Evolutionary conservation across 2,888 invertebrate species (phyloP), one percentile per base, ranked within the genome.

Genomic region (Leptopilina drosophilae): DNA sequence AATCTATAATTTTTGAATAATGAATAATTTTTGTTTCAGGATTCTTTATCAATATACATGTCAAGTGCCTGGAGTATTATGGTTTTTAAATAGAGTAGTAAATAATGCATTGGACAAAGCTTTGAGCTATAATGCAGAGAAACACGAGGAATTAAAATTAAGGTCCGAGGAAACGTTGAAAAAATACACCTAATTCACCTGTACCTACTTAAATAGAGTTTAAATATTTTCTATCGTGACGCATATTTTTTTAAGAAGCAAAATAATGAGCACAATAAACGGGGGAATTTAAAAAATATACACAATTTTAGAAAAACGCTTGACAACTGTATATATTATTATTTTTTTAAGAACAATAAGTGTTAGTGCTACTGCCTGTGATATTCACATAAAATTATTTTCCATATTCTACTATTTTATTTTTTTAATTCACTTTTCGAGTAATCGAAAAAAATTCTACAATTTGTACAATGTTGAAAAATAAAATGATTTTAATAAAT

Each of bases 91-190:
- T 59, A 75, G 66, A 11, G 46, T 64, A 9, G 4, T 86, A n/a
- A 76, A 85, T 3, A 40, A 40, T 12, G 1, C 12, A 5, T n/a
- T 85, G 0, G 81, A 88, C 64, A 73, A 56, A 11, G 89, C 88
- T 9, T 15, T 76, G 7, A 81, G 84, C 0, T 88, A 82, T 76
- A 81, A 64, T 53, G 76, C 77, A 0, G 80, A 84, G 7, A 80
- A 86, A 64, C 87, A 81, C 15, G 77, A 78, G 0, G 64, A 82
- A 11, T 64, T 87, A 7, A 77, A 84, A 76, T 66, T 82, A 12
- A 84, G 64, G 20, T 87, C 86, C 6, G 75, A 81, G 14, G 80
- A 82, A 64, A 82, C 82, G 5, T 64, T 86, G 9, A 78, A 75
- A 33, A 49, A 49, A 49, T 11, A 49, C 12, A 49, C 12, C 14